Evolutionary conservation across 2,888 invertebrate species (phyloP), one percentile per base, ranked within the genome.

Genomic region (Seladonia tumulorum): DNA sequence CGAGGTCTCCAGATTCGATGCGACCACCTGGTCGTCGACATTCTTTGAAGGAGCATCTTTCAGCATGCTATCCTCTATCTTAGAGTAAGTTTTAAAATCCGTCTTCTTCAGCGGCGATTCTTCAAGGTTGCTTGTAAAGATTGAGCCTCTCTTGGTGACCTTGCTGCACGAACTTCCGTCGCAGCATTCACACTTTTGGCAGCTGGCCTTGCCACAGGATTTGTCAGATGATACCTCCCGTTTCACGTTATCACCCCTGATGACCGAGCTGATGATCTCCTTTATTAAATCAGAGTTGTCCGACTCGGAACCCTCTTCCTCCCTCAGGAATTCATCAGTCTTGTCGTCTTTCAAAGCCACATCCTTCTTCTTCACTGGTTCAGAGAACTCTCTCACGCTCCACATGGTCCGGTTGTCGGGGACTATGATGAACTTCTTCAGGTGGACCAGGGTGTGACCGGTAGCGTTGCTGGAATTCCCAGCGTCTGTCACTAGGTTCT

Each of bases 401-500:
- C 74, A 71, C 12, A 76, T 53, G 8, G 82, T 79, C 53, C 47
- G 79, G 12, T 79, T 76, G 49, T 75, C 74, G 5, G 82, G 86
- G 2, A 85, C 79, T 12, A 87, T 81, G 57, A 89, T 70, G 22
- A 85, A 74, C 42, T 83, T 79, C 39, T 89, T 84, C 42, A 86
- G 29, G 10, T 81, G 90, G 70, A 89, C 87, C 71, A 81, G 4
- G 14, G 85, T 87, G 25, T 74, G 71, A 0, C 74, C 82, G 0
- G 63, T 63, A 0, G 16, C 25, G 39, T 83, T 77, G 71, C 74
- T 76, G 5, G 29, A 25, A 4, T 82, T 73, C n/a, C 87, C 89
- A 0, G 85, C 81, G 0, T 82, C 86, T 39, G 49, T 10, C 14
- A 91, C 75, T 0, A 92, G 81, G 18, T 83, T 85, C 70, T 92